Evolutionary conservation across 2,888 invertebrate genomes (phyloP).

Genomic region (Melikaiella ostensackeni): DNA sequence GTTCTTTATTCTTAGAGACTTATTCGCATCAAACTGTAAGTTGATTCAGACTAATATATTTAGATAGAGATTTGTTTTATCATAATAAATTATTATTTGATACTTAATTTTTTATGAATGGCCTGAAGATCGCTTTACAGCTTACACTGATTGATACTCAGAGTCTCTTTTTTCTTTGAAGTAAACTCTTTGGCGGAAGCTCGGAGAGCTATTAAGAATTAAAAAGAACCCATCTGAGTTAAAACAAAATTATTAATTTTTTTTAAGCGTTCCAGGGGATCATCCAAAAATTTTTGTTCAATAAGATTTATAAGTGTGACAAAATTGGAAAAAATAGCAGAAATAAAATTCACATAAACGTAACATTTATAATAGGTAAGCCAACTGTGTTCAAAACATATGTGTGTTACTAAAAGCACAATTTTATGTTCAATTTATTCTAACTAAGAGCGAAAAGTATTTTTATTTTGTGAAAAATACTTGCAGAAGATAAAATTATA

Average conservation of each 20-base stretch:
- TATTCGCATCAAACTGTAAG: not conserved
- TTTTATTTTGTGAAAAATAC: not conserved
- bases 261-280: not conserved
- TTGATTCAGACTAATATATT: not conserved
- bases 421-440: not conserved
- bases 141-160: not conserved
- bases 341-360: not conserved
- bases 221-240: slow-evolving; percentile 8
- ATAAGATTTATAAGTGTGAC: not conserved
- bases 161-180: slow-evolving; percentile 12
- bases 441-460: not conserved
- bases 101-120: not conserved
- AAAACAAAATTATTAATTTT: not conserved
- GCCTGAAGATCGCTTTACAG: not conserved
- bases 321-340: not conserved
- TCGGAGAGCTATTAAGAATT: slow-evolving; percentile 2
- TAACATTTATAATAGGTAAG: not conserved
- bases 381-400: not conserved
- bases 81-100: not conserved
- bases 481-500: not conserved
- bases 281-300: not conserved
- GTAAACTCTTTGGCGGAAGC: slow-evolving; percentile 34
- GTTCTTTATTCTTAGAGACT: not conserved
- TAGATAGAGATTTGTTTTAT: not conserved
- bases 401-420: not conserved